Percentiles rank a stretch among this genome's conserved stretches.
Conservation (phyloP, 35 echinoderm and acorn worm genomes). For the Amphiura filiformis region DNA sequence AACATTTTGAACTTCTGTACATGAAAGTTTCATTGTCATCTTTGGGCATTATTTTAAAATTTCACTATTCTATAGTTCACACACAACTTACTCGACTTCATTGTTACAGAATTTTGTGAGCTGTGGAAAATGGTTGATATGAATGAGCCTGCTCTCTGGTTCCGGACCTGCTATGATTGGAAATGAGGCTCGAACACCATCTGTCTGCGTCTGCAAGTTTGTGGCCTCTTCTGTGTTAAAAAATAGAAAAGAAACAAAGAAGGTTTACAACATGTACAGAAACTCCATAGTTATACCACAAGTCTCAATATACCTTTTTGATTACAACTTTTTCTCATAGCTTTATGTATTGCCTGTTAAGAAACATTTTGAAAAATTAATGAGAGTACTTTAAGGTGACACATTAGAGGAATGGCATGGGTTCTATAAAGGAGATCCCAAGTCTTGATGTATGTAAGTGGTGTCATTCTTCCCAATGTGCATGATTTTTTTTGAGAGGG, state of each 20-base stretch:
- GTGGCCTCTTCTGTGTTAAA: background rate
- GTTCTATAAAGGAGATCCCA: no score
- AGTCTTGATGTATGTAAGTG: no score
- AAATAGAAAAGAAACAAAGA: background rate
- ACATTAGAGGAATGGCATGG: background rate
- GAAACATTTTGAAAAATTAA: background rate
- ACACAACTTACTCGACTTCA: constrained; percentile 78
- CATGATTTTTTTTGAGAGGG: no score
- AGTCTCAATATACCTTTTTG: background rate
- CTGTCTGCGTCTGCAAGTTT: background rate
- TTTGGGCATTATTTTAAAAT: no score
- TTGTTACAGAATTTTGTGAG: constrained; percentile 63
- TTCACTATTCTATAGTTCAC: background rate
- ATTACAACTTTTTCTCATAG: background rate
- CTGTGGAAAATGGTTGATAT: constrained; percentile 62
- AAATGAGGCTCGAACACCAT: background rate
- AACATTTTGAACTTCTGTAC: no score
- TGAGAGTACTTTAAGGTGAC: background rate
- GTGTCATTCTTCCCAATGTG: no score
- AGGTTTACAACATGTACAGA: background rate
- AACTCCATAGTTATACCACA: background rate
- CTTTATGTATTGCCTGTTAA: background rate
- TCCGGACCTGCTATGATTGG: background rate
- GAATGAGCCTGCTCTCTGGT: constrained; percentile 45
- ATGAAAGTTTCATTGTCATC: no score